These are phyloP conservation scores for Andricus grossulariae DNA, from an alignment of 1,140 invertebrate genomes.

Conservation along the genomic window DNA sequence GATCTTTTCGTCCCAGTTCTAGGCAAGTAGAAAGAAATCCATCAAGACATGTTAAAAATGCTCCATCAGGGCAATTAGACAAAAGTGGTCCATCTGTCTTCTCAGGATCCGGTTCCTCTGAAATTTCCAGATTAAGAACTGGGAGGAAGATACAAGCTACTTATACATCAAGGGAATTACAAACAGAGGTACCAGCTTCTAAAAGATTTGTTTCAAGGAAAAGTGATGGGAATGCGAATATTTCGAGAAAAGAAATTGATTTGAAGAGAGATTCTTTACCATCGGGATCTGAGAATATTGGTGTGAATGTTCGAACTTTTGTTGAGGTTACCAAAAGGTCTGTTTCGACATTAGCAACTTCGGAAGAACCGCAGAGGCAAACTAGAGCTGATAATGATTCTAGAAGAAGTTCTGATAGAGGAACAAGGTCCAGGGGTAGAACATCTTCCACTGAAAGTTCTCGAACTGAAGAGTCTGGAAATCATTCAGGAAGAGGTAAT, in stretches of 20 bases:
- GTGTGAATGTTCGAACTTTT: constrained; percentile 50
- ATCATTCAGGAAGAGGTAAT: constrained; percentile 35
- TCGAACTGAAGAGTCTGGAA: neutral
- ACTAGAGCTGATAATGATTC: constrained; percentile 19
- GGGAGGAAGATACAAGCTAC: constrained; percentile 63
- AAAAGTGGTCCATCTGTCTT: constrained; percentile 49
- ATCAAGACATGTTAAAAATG: constrained; percentile 18
- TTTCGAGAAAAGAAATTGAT: constrained; percentile 31
- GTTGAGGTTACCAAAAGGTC: constrained; percentile 46
- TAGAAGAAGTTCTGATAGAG: neutral
- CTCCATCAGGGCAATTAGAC: constrained; percentile 28
- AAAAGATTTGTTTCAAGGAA: constrained; percentile 39
- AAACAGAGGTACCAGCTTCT: constrained; percentile 41
- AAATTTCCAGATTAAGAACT: constrained; percentile 54
- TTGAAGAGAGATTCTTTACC: constrained; percentile 42
- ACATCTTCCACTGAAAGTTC: neutral
- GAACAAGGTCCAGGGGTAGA: neutral
- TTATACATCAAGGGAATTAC: constrained; percentile 50
- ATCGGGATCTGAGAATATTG: constrained; percentile 53
- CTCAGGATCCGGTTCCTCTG: constrained; percentile 39
- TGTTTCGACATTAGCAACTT: constrained; percentile 39
- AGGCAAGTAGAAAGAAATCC: constrained; percentile 1
- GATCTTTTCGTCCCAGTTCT: neutral
- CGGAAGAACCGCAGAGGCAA: constrained; percentile 3
- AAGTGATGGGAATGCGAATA: constrained; percentile 17